Conservation (phyloP, 2,113 vertebrate genomes). For the Anser brachyrhynchus region DNA sequence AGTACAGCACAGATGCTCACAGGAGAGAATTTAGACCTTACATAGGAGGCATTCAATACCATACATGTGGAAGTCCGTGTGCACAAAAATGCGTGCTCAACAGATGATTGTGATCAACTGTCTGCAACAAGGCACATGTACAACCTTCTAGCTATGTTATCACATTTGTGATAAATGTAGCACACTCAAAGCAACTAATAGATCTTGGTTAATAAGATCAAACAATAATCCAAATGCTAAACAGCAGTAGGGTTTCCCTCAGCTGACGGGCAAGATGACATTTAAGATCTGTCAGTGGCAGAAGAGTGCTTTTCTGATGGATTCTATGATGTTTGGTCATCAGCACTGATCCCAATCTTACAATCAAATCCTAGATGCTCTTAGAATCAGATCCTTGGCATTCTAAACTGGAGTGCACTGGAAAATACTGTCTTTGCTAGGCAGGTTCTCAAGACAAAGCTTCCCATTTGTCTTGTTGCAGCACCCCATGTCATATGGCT, state of each 20-base stretch:
- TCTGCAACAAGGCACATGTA: not conserved
- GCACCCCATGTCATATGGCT: not conserved
- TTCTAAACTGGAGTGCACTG: not conserved
- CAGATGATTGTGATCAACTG: not conserved
- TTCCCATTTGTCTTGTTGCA: not conserved
- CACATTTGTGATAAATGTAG: not conserved
- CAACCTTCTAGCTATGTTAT: not conserved
- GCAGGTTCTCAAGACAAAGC: not conserved
- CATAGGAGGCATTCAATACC: not conserved
- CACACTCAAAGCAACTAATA: not conserved
- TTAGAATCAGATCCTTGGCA: not conserved
- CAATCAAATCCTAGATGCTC: not conserved
- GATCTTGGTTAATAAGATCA: not conserved
- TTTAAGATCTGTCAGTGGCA: not conserved
- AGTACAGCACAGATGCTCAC: not conserved
- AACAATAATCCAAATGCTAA: not conserved
- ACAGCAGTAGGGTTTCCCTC: not conserved
- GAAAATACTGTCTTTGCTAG: not conserved
- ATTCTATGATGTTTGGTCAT: not conserved
- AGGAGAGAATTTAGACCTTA: not conserved
- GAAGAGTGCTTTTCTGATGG: not conserved
- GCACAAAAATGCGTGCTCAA: not conserved
- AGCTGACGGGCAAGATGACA: not conserved
- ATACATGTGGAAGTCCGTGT: not conserved
- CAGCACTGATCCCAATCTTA: not conserved